Conservation (phyloP, 2,113 vertebrate genomes). For the Boulengeromyrus knoepffleri region DNA sequence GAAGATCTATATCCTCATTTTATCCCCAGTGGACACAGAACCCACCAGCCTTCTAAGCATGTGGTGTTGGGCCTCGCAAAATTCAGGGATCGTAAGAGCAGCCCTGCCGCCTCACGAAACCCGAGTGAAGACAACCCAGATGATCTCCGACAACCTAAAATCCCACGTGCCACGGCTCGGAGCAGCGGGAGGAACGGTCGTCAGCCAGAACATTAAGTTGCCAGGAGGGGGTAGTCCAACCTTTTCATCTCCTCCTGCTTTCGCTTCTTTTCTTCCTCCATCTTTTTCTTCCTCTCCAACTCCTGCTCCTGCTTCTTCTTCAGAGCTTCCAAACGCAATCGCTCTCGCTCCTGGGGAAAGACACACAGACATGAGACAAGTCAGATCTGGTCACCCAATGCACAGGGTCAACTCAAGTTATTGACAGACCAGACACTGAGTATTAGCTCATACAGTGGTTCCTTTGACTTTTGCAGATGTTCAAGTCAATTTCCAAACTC, state of each 20-base stretch:
- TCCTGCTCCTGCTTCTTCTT: conserved; percentile 83
- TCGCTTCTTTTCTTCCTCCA: conserved; percentile 80
- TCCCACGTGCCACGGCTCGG: background rate
- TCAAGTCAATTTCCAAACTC: background rate
- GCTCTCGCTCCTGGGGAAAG: conserved; percentile 70
- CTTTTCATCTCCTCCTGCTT: conserved; percentile 75
- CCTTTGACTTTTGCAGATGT: background rate
- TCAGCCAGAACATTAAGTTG: background rate
- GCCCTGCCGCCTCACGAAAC: background rate
- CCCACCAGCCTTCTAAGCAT: background rate
- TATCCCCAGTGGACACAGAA: background rate
- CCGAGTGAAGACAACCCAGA: conserved; percentile 1
- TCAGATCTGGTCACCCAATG: too few relatives aligned
- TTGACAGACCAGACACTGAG: background rate
- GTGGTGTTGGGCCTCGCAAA: conserved; percentile 19
- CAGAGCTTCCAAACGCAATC: conserved; percentile 72
- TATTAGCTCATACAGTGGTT: background rate
- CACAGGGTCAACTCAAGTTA: background rate
- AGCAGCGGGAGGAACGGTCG: conserved; percentile 18
- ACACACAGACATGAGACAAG: background rate
- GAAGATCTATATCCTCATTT: background rate
- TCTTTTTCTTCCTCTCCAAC: conserved; percentile 72
- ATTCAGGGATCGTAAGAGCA: conserved; percentile 9
- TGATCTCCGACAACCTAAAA: conserved; percentile 20
- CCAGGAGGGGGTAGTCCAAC: conserved; percentile 47